These are phyloP conservation scores for Thunnus albacares DNA, from an alignment of 2,797 vertebrate species.

Conservation along the genomic window DNA sequence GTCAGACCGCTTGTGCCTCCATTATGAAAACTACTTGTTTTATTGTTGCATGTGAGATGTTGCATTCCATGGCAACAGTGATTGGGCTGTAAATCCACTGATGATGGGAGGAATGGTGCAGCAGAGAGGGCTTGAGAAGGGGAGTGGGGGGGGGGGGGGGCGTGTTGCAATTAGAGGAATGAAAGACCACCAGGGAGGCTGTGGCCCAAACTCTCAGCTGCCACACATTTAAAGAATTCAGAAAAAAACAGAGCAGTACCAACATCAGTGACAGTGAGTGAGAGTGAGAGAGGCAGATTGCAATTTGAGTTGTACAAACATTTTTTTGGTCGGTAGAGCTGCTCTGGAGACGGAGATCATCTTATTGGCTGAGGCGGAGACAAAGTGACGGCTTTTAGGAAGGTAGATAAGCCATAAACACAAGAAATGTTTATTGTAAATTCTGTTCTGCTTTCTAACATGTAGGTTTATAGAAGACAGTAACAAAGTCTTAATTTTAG, in stretches of 20 bases:
- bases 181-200: conserved; percentile 71
- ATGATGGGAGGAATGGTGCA: conserved; percentile 31
- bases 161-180: conserved; percentile 65
- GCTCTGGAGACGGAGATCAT: conserved; percentile 10
- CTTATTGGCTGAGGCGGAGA: conserved; percentile 19
- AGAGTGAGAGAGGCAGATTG: conserved; percentile 50
- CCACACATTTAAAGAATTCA: conserved; percentile 33
- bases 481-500: not conserved
- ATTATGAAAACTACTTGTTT: conserved; percentile 64
- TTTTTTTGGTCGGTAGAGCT: conserved; percentile 3
- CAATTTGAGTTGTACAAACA: conserved; percentile 57
- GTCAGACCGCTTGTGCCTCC: conserved; percentile 41
- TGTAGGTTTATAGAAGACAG: not conserved
- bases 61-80: conserved; percentile 52
- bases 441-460: not conserved
- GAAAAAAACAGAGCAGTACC: not conserved
- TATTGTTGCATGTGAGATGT: conserved; percentile 60
- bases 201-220: conserved; percentile 54
- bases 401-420: not conserved
- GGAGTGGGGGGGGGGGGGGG: not conserved
- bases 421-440: not conserved
- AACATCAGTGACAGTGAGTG: conserved; percentile 39
- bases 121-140: not conserved
- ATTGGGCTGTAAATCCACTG: conserved; percentile 66
- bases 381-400: not conserved